These are phyloP conservation scores for Thermophis baileyi DNA, from an alignment of 2,113 vertebrate species.

Conservation along the genomic window DNA sequence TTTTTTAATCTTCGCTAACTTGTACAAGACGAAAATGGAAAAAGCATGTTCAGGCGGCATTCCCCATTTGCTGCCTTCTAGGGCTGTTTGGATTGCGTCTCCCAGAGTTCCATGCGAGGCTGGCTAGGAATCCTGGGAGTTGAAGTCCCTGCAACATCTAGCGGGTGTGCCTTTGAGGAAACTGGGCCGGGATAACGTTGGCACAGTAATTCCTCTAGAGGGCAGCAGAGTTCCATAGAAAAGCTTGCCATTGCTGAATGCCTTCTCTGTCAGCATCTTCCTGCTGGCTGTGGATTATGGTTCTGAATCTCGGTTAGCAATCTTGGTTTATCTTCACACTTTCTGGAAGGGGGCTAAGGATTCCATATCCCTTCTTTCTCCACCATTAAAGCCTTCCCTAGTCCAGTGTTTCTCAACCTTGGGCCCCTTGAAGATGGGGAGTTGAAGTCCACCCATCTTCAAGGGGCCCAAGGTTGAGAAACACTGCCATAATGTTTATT, in stretches of 20 bases:
- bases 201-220: slow-evolving; percentile 47
- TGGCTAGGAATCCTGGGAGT: background rate
- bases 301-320: slow-evolving; percentile 30
- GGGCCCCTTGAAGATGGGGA: background rate
- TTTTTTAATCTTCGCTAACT: no score
- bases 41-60: background rate
- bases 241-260: background rate
- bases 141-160: background rate
- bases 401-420: background rate
- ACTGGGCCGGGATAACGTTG: background rate
- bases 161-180: background rate
- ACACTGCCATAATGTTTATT: background rate
- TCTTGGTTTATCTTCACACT: background rate
- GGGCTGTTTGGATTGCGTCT: background rate
- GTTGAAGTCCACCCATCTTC: background rate
- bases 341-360: background rate
- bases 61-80: background rate
- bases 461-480: background rate
- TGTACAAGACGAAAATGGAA: background rate
- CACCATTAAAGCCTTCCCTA: background rate
- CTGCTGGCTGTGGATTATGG: slow-evolving; percentile 46
- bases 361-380: no score
- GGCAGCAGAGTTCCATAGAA: slow-evolving; percentile 60
- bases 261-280: slow-evolving; percentile 7
- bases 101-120: background rate